A percentile compares a stretch with the other conserved stretches of the same genome.
Evolutionary conservation across 2,113 vertebrate species (phyloP).

Genomic region (Vulpes ferrilata): DNA sequence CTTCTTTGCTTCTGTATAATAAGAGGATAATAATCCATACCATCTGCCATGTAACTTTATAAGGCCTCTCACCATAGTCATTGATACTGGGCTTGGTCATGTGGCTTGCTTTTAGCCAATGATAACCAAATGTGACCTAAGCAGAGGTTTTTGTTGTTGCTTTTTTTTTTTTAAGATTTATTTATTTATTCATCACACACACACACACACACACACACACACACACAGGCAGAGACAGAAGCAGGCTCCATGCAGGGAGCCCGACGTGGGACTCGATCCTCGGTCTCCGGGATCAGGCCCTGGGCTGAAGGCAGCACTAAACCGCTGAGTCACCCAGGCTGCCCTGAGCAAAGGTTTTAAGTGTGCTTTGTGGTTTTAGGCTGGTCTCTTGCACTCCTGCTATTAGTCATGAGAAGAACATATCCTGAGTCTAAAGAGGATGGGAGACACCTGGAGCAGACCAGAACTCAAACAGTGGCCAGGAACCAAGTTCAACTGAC

Average conservation of each 20-base stretch:
- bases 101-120: not conserved
- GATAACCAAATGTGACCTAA: not conserved
- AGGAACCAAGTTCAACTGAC: not conserved
- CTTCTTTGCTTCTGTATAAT: not conserved
- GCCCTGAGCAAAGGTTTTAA: not conserved
- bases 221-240: too few species aligned
- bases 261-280: too few species aligned
- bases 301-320: too few species aligned
- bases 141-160: not conserved
- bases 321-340: too few species aligned
- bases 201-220: too few species aligned
- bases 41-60: not conserved
- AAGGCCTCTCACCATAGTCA: not conserved
- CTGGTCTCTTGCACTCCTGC: not conserved
- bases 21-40: not conserved
- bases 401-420: not conserved
- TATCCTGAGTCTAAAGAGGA: not conserved
- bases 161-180: too few species aligned
- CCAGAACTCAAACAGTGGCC: not conserved
- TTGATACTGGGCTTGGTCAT: not conserved
- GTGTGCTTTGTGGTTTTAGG: not conserved
- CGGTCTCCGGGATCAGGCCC: too few species aligned
- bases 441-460: not conserved
- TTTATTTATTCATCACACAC: too few species aligned
- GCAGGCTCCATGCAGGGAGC: too few species aligned